Percentiles rank a stretch among this genome's conserved stretches.
Evolutionary conservation across 2,113 vertebrate species (phyloP).

Genomic region (Oenanthe oenanthe): DNA sequence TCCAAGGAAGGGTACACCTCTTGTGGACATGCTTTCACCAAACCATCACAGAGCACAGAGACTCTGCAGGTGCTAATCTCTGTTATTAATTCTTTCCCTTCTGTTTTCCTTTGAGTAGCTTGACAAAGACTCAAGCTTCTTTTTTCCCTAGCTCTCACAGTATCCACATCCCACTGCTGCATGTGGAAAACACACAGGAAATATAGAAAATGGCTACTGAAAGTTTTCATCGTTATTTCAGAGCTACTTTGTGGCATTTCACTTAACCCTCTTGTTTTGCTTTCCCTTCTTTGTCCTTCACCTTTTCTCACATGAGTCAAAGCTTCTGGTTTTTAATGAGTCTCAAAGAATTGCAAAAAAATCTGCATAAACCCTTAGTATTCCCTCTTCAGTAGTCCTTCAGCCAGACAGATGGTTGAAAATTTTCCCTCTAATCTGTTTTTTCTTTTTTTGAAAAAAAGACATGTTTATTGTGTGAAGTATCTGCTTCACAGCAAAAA

Average conservation of each 20-base stretch:
- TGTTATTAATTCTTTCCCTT: too few species aligned
- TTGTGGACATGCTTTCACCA: too few species aligned
- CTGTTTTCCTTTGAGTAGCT: too few species aligned
- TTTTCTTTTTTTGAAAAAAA: neutral
- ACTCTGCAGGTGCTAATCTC: too few species aligned
- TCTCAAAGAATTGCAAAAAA: slow-evolving; percentile 13
- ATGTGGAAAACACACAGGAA: neutral
- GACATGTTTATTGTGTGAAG: slow-evolving; percentile 67
- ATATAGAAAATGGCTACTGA: neutral
- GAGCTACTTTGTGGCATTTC: neutral
- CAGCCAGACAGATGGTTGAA: slow-evolving; percentile 63
- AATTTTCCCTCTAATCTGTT: slow-evolving; percentile 37
- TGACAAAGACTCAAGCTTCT: too few species aligned
- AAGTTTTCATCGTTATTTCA: neutral
- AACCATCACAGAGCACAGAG: too few species aligned
- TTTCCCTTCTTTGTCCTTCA: slow-evolving; percentile 11
- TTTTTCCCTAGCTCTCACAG: too few species aligned
- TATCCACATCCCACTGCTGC: neutral
- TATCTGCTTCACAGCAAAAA: slow-evolving; percentile 64
- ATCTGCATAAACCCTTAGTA: slow-evolving; percentile 13
- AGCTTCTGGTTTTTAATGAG: slow-evolving; percentile 19
- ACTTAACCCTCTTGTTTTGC: neutral
- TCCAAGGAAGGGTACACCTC: too few species aligned
- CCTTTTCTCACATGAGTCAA: neutral
- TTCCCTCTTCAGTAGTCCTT: slow-evolving; percentile 52